phyloP scores from a whole-genome alignment of 2,888 invertebrate species.

The Chalcis sispes region DNA sequence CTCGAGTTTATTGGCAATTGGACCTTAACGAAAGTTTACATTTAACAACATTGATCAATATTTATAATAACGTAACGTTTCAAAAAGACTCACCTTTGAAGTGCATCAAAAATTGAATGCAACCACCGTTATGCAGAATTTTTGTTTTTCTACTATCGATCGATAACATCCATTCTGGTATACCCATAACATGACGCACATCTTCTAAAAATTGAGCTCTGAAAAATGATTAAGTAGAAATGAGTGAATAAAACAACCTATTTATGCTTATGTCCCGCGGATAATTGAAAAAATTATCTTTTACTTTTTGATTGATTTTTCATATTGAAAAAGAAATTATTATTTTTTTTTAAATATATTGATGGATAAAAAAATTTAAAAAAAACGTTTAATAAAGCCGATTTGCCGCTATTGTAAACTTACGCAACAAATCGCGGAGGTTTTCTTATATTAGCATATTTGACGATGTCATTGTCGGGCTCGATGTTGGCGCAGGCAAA shows the following conservation, averaged over 20 bases:
- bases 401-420: conserved; percentile 69
- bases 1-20: conserved; percentile 87
- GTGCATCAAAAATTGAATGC: conserved; percentile 90
- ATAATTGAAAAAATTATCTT: conserved; percentile 22
- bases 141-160: conserved; percentile 90
- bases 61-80: neutral
- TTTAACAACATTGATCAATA: conserved; percentile 1
- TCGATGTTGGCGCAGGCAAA: conserved; percentile 95
- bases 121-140: conserved; percentile 85
- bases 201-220: conserved; percentile 91
- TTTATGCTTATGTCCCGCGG: neutral
- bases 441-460: conserved; percentile 90
- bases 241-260: too few species aligned
- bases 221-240: too few species aligned
- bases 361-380: neutral
- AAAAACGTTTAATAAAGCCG: too few species aligned
- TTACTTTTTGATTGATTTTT: too few species aligned
- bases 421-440: conserved; percentile 93
- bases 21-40: conserved; percentile 77
- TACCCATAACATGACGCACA: conserved; percentile 87
- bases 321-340: too few species aligned
- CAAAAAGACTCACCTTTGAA: conserved; percentile 81
- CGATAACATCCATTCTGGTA: conserved; percentile 93
- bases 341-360: too few species aligned
- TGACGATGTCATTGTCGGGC: conserved; percentile 92